Percentiles rank a stretch among this genome's conserved stretches.
These are phyloP conservation scores for Myiagra hebetior DNA, from an alignment of 2,113 vertebrate species.

Conservation along the genomic window DNA sequence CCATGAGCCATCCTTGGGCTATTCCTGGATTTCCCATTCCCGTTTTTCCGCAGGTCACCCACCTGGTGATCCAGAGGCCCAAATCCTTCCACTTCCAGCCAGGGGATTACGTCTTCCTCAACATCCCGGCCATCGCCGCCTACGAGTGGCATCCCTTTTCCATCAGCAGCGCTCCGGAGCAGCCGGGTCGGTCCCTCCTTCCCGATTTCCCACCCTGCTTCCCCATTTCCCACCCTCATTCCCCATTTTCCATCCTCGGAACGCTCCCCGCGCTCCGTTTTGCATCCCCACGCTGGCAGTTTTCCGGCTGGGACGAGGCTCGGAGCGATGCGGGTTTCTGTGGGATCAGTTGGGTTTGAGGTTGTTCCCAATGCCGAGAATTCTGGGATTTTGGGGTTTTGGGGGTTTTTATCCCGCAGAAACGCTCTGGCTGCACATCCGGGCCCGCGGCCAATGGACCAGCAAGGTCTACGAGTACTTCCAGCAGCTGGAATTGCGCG, in stretches of 20 bases:
- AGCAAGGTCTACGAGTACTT: conserved; percentile 84
- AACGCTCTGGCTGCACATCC: conserved; percentile 85
- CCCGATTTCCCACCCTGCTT: too few species aligned
- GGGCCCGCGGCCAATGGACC: conserved; percentile 89
- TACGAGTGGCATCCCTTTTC: conserved; percentile 93
- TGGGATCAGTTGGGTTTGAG: neutral
- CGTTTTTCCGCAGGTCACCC: conserved; percentile 80
- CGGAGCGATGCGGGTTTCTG: accelerated
- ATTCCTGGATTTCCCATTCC: neutral
- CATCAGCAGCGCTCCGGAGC: conserved; percentile 92
- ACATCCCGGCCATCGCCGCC: conserved; percentile 83
- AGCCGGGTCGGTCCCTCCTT: conserved; percentile 61
- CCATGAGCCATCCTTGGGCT: accelerated
- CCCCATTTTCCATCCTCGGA: neutral
- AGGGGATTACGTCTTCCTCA: conserved; percentile 90
- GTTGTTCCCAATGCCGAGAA: accelerated
- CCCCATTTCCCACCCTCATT: neutral
- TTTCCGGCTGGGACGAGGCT: neutral
- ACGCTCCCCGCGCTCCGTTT: neutral
- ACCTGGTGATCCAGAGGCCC: conserved; percentile 84
- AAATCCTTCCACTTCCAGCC: conserved; percentile 85
- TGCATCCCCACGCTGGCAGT: accelerated
- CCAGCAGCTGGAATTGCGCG: conserved; percentile 20
- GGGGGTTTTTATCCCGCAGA: conserved; percentile 57
- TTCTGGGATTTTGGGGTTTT: neutral